A percentile compares a stretch with the other conserved stretches of the same genome.
Evolutionary conservation across 2,797 vertebrate species (phyloP).

Genomic region (Sebastes dallii): DNA sequence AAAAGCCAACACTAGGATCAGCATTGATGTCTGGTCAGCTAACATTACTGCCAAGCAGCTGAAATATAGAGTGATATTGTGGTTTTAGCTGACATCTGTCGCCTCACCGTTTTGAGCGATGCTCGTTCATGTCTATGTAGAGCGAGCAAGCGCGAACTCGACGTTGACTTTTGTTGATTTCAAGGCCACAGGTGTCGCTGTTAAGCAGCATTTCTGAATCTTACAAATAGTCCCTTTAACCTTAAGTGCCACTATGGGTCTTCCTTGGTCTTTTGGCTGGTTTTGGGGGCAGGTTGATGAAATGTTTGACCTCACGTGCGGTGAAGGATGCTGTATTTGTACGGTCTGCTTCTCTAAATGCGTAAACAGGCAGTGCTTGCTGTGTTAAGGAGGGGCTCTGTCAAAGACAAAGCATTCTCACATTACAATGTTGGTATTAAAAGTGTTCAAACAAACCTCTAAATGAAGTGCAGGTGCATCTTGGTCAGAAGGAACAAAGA

Average conservation of each 20-base stretch:
- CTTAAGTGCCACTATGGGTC: background rate
- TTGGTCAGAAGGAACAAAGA: constrained; percentile 43
- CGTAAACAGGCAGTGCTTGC: background rate
- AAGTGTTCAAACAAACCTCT: constrained; percentile 62
- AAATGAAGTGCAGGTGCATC: constrained; percentile 60
- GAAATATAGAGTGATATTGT: too few species aligned
- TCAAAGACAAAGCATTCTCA: constrained; percentile 29
- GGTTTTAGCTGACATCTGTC: too few species aligned
- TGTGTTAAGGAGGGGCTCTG: constrained; percentile 3
- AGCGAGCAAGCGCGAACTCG: too few species aligned
- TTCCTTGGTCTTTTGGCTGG: background rate
- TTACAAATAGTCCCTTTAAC: too few species aligned
- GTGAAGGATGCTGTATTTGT: constrained; percentile 2
- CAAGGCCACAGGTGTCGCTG: too few species aligned
- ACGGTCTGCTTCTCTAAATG: constrained; percentile 6
- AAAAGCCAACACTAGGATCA: too few species aligned
- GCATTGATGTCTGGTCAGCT: too few species aligned
- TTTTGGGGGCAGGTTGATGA: constrained; percentile 3
- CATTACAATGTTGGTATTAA: constrained; percentile 29
- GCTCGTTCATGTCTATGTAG: too few species aligned
- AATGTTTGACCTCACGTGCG: background rate
- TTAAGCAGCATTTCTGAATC: too few species aligned
- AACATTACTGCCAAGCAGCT: too few species aligned
- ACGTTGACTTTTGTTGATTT: too few species aligned
- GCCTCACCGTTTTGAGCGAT: too few species aligned